Base-by-base conservation (phyloP, 2,113 vertebrate genomes). In the Vulpes ferrilata region DNA sequence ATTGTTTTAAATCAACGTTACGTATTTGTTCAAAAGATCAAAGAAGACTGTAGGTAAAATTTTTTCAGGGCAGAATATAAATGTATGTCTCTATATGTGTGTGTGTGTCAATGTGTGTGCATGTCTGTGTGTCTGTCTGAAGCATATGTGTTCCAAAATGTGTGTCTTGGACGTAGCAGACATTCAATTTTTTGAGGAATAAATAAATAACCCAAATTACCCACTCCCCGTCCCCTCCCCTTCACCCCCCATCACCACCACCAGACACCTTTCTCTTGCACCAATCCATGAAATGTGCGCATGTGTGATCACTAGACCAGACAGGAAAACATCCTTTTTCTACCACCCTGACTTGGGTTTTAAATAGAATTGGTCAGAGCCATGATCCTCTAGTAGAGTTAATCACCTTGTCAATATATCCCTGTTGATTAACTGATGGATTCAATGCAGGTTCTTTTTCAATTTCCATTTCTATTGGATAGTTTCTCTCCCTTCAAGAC, bases 391-490 rank as follows among this genome's bases (percentile, higher is more conserved):
- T n/a, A 13, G 57, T 32, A 25, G 69, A 93, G 74, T 64, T 97
- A 93, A 97, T 95, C 94, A 48, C 69, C 84, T 76, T 60, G 93
- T 85, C 97, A 43, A 92, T 92, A 81, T 0, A 92, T 11, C 79
- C 83, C 51, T 64, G 80, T 60, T 85, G 97, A 96, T 92, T 96
- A 95, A 97, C 86, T 53, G 27, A 90, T 48, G 94, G 55, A 74
- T 76, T 60, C 83, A 60, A 13, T 55, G 64, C 19, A n/a, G 78
- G 0, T 69, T 51, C 83, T 97, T 69, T 83, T 87, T 92, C 97
- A 85, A 94, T 95, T 88, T 76, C 74, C 80, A 32, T 55, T 92
- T 67, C 96, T 64, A 27, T 17, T 84, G 94, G 92, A 78, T 35
- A 64, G 67, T 71, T 92, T 96, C 83, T 96, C 43, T 93, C 59